A percentile compares a stretch with the other conserved stretches of the same genome.
These are phyloP conservation scores for Lethocerus indicus DNA, from an alignment of 1,140 invertebrate species.

Conservation along the genomic window DNA sequence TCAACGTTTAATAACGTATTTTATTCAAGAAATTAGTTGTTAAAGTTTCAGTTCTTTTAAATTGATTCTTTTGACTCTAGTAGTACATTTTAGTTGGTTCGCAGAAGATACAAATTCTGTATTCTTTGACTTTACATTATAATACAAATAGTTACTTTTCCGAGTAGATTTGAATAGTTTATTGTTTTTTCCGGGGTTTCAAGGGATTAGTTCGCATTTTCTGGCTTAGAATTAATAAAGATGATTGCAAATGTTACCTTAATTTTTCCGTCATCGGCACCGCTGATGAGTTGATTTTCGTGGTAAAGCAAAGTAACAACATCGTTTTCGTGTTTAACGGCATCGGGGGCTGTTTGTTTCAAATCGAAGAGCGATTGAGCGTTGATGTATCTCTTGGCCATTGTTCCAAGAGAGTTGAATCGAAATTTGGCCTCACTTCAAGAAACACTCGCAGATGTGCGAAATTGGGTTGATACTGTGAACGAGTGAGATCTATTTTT, in stretches of 20 bases:
- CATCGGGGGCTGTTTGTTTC: conserved; percentile 19
- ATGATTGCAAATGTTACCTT: conserved; percentile 22
- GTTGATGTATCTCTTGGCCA: too few relatives aligned
- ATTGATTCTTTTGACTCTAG: too few relatives aligned
- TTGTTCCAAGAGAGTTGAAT: too few relatives aligned
- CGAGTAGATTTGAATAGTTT: too few relatives aligned
- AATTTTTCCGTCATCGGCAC: conserved; percentile 29
- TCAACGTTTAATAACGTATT: too few relatives aligned
- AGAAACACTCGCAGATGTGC: not conserved
- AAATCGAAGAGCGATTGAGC: conserved; percentile 4
- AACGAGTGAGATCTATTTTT: conserved; percentile 5
- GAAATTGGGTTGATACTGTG: conserved; percentile 1
- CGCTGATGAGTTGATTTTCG: conserved; percentile 26
- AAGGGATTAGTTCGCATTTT: not conserved
- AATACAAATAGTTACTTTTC: not conserved
- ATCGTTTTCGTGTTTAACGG: conserved; percentile 26
- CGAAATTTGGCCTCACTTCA: too few relatives aligned
- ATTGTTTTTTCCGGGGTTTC: too few relatives aligned
- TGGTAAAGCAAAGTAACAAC: conserved; percentile 24
- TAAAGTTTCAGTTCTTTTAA: not conserved
- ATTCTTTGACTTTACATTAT: not conserved
- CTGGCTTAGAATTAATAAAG: not conserved
- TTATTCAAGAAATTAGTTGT: not conserved
- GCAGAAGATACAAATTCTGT: not conserved
- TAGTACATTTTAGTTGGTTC: not conserved